Evolutionary conservation across 2,113 vertebrate species (phyloP), one percentile per base, ranked within the genome.

Genomic region (Geothlypis trichas): DNA sequence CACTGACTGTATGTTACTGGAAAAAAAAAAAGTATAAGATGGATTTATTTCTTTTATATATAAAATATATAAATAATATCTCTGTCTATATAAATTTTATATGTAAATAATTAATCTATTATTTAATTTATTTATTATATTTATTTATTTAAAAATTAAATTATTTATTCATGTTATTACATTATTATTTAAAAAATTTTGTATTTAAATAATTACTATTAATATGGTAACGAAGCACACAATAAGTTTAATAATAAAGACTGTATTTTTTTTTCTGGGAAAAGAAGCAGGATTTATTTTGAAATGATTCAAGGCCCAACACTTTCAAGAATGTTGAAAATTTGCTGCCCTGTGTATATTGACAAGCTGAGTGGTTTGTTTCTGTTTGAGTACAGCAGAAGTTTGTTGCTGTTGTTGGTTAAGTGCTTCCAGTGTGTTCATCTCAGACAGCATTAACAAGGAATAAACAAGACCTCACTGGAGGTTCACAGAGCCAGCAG

Each of bases 381-480:
- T 95, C 52, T 80, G 33, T 35, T 87, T 63, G 61, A 83, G 9
- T 9, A 30, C 3, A 55, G 17, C 79, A 62, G 47, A 52, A 93
- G 72, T 80, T 88, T 88, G 75, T 90, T 92, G 90, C 81, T 82
- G 74, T 88, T 81, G 33, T 27, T 87, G 49, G 14, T 82, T 81
- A 91, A 96, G 88, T 95, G 80, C 59, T 79, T 88, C 80, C 88
- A 91, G 84, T 55, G 72, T 16, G 33, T 51, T 84, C 69, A 75
- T 89, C 93, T 88, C 95, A 66, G 37, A 21, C 19, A 41, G 52
- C 13, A 84, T 90, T 90, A 96, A 57, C 58, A 37, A 55, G 68
- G 74, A 83, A 76, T 93, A 97, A 96, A 91, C 85, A 95, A 93
- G 66, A 61, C 46, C 31, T 89, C 49, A 10, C 62, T 87, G 89